Evolutionary conservation across 1,140 invertebrate genomes (phyloP).

Genomic region (Leptinotarsa texana): DNA sequence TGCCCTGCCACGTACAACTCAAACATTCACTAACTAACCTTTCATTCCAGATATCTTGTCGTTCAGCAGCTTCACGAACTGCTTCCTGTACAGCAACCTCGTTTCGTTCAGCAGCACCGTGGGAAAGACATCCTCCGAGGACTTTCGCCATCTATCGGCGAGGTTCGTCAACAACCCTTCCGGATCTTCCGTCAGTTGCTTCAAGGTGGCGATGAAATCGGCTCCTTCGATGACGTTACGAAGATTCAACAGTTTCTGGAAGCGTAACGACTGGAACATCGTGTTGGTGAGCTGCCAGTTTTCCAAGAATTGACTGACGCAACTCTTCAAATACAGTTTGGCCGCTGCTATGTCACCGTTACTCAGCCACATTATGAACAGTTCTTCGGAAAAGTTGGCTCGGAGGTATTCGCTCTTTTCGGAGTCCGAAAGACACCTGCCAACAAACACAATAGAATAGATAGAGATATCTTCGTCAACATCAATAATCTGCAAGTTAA

Average conservation of each 20-base stretch:
- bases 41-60: slow-evolving; percentile 32
- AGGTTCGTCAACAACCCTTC: slow-evolving; percentile 19
- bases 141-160: slow-evolving; percentile 29
- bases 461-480: too few relatives aligned
- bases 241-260: slow-evolving; percentile 54
- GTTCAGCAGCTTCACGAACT: slow-evolving; percentile 33
- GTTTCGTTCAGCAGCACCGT: slow-evolving; percentile 40
- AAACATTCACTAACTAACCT: not conserved
- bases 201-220: slow-evolving; percentile 39
- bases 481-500: too few relatives aligned
- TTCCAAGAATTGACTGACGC: slow-evolving; percentile 53
- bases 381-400: slow-evolving; percentile 56
- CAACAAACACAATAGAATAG: too few relatives aligned
- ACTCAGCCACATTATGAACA: slow-evolving; percentile 53
- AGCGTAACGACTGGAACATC: slow-evolving; percentile 44
- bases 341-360: slow-evolving; percentile 43
- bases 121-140: slow-evolving; percentile 33
- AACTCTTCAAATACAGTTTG: slow-evolving; percentile 44
- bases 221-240: slow-evolving; percentile 56
- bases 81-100: slow-evolving; percentile 41
- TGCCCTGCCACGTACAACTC: too few relatives aligned
- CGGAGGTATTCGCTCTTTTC: slow-evolving; percentile 49
- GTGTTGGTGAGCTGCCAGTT: slow-evolving; percentile 59
- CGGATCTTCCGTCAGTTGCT: slow-evolving; percentile 26
- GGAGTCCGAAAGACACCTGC: slow-evolving; percentile 12